phyloP scores from a whole-genome alignment of 2,888 invertebrate species.

The Tiliacea citrago region DNA sequence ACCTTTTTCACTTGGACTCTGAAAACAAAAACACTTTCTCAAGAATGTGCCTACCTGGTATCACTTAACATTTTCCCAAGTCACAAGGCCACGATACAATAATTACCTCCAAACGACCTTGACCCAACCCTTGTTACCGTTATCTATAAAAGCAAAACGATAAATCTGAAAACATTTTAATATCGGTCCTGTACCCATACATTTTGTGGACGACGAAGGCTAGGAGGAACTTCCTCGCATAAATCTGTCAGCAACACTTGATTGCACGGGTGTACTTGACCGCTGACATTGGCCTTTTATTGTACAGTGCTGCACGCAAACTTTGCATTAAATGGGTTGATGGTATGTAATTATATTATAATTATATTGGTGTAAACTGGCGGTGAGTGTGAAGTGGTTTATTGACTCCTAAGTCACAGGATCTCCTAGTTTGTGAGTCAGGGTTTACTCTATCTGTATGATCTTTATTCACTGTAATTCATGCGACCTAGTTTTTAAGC shows the following conservation, averaged over 20 bases:
- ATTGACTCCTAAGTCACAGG: too few relatives aligned
- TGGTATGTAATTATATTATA: conserved; percentile 38
- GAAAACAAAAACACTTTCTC: neutral
- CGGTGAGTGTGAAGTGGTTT: conserved; percentile 4
- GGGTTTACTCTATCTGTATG: too few relatives aligned
- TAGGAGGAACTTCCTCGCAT: conserved; percentile 71
- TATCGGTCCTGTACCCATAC: conserved; percentile 56
- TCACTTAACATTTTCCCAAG: neutral
- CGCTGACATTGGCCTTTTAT: conserved; percentile 61
- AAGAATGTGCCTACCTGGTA: conserved; percentile 3
- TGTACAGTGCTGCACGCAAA: conserved; percentile 46
- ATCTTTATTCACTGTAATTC: too few relatives aligned
- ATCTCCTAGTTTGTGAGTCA: too few relatives aligned
- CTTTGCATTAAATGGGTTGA: conserved; percentile 42
- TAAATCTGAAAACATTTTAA: conserved; percentile 64
- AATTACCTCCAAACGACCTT: conserved; percentile 37
- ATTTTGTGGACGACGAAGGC: conserved; percentile 61
- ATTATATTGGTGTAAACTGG: neutral
- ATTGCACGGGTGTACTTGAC: conserved; percentile 70
- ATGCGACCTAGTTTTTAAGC: too few relatives aligned
- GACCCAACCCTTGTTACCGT: conserved; percentile 12
- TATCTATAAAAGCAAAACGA: conserved; percentile 37
- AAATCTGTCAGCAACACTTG: conserved; percentile 74
- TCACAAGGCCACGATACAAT: conserved; percentile 24
- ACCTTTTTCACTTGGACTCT: neutral